Evolutionary conservation across 2,113 vertebrate species (phyloP), one percentile per base, ranked within the genome.

Genomic region (Blennius ocellaris): DNA sequence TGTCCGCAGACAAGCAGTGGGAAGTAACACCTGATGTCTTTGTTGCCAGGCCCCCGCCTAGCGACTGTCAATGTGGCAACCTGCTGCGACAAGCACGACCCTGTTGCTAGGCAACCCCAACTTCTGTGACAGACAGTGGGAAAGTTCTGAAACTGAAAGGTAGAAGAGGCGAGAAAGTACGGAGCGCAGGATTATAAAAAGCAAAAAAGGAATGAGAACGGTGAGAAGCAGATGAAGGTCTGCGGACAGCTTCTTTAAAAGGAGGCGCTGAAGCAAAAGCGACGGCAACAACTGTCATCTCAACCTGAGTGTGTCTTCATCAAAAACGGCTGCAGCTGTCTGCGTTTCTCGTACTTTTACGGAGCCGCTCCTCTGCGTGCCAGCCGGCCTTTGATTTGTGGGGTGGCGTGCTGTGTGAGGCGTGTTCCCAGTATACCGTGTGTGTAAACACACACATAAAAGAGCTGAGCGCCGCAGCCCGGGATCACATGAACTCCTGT

Each of bases 1-100:
- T 87, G 92, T 91, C 83, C 64, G 57, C 73, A 87, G 81, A 87
- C 58, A 6, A 86, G 60, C 90, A 74, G 87, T 82, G 74, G 89
- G 89, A 90, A 91, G 86, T 73, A 85, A 79, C 92, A 91, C 92
- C 92, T 91, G 93, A 92, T 91, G 89, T 92, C 91, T 93, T 90
- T 87, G 91, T 93, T 91, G 90, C 91, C 80, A 81, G 71, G 86
- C 81, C 80, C 77, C 83, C 76, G 63, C 86, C 88, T 82, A 83
- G 87, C 47, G 72, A 91, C 85, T 87, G 91, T 90, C 90, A 88
- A 85, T 60, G 74, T 62, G 82, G 82, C 73, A 79, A 73, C 83
- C 78, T 67, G 85, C 81, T 76, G 78, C 38, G 69, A 76, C 76
- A 68, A 88, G 85, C 84, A 69, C 73, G 73, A 90, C 88, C 89